Conservation (phyloP, 1,140 invertebrate species). For the Ips nitidus region DNA sequence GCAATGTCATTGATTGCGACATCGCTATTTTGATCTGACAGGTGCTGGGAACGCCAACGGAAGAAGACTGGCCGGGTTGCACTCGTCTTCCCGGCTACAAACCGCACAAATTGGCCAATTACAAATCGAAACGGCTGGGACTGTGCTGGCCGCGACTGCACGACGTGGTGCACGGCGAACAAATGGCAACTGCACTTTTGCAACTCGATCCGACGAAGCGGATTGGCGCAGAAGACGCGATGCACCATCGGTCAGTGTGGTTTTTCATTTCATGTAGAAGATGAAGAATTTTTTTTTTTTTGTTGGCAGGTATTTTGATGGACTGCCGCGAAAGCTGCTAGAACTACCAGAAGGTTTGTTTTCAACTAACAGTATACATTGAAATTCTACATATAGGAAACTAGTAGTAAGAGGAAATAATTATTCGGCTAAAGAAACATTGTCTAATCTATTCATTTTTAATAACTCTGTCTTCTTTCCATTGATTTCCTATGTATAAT, state of each 20-base stretch:
- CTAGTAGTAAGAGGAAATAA: too few relatives aligned
- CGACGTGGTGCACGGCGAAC: constrained; percentile 84
- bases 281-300: neutral
- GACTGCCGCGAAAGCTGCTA: constrained; percentile 84
- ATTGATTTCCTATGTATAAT: too few relatives aligned
- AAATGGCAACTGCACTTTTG: constrained; percentile 80
- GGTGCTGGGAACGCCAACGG: constrained; percentile 88
- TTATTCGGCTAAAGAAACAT: too few relatives aligned
- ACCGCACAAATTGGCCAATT: constrained; percentile 75
- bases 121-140: constrained; percentile 76
- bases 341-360: constrained; percentile 86
- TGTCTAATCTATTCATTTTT: too few relatives aligned
- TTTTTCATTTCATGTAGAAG: neutral
- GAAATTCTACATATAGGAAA: too few relatives aligned
- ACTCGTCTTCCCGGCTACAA: constrained; percentile 83
- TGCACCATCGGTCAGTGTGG: constrained; percentile 67
- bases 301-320: constrained; percentile 78
- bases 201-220: constrained; percentile 86
- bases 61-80: constrained; percentile 88
- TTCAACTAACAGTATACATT: too few relatives aligned
- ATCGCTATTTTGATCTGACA: constrained; percentile 48
- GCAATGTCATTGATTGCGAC: too few relatives aligned
- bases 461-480: too few relatives aligned
- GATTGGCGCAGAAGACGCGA: constrained; percentile 84
- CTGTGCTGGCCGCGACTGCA: constrained; percentile 85